Base-by-base conservation (phyloP, 2,113 vertebrate species). In the Lepus timidus region DNA sequence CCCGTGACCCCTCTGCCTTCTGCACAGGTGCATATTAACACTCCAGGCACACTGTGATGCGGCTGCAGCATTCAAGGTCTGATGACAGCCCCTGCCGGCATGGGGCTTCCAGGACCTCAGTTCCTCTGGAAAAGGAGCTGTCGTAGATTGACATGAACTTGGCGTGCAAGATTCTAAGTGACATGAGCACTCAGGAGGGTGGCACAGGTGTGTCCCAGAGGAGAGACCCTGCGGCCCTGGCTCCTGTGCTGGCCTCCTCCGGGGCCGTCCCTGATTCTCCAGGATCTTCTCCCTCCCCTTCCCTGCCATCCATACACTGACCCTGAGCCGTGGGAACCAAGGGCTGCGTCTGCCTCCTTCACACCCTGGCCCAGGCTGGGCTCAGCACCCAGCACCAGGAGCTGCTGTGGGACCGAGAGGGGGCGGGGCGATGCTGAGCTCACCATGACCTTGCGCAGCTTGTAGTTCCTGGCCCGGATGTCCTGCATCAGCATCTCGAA, bases 401-500 rank as follows among this genome's bases (percentile, higher is more conserved):
- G 64, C 4, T 7, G 3, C 52, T 7, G 6, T 0, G 8, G 27
- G 22, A 31, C 0, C 19, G 19, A 6, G 25, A 29, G 2, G 2
- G 6, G 9, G 6, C 49, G 52, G 23, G 9, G 58, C 58, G 2
- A 1, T 0, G 44, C 20, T n/a, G 71, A 44, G 44, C 99, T 99
- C 98, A 99, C 99, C 99, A 99, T 99, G 97, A 99, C 99, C 98
- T 99, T 99, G 95, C 99, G 99, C 2, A 99, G 99, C 96, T 99
- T 99, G 97, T 99, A 99, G 96, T 99, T 99, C 93, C 99, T 98
- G 1, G 99, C 98, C 0, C 99, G 98, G 94, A 99, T 99, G 98
- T 99, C 99, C 98, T 99, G 99, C 99, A 99, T 99, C 84, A 99
- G 99, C 99, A 99, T 99, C 98, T 99, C 99, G 0, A 99, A 99